Conservation (phyloP, 2,113 vertebrate species). For the Brachyhypopomus occidentalis region DNA sequence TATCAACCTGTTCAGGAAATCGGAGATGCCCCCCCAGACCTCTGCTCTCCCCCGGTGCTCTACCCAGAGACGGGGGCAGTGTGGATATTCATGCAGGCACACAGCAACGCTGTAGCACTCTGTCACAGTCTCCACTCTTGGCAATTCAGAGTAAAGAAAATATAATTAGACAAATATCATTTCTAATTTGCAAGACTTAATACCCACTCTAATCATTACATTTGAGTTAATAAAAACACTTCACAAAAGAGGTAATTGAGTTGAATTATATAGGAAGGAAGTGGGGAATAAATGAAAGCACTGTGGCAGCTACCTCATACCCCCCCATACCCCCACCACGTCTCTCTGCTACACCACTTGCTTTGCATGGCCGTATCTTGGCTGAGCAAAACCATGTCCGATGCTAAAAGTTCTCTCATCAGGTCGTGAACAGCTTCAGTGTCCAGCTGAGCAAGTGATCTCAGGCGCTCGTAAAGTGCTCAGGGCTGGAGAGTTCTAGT, state of each 20-base stretch:
- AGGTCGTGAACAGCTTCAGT: constrained; percentile 33
- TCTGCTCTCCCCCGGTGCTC: neutral
- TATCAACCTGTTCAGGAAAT: constrained; percentile 72
- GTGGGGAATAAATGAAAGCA: neutral
- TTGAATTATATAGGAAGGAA: neutral
- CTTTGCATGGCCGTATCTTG: neutral
- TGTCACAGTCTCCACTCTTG: constrained; percentile 3
- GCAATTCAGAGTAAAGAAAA: neutral
- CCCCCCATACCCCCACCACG: too few species aligned
- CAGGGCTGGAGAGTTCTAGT: constrained; percentile 59
- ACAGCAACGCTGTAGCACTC: neutral
- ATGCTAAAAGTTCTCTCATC: constrained; percentile 50
- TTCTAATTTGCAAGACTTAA: neutral
- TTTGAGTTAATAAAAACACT: neutral
- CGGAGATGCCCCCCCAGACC: constrained; percentile 46
- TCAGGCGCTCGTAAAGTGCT: constrained; percentile 47
- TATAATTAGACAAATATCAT: neutral
- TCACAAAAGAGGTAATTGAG: neutral
- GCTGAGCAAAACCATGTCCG: constrained; percentile 40
- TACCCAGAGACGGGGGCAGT: constrained; percentile 9
- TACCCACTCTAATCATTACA: neutral
- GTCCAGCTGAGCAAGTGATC: constrained; percentile 32
- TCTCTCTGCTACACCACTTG: neutral
- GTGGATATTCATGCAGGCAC: constrained; percentile 15
- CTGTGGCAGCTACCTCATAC: neutral